phyloP scores from a whole-genome alignment of 1,140 invertebrate genomes.

The Papilio polyxenes region DNA sequence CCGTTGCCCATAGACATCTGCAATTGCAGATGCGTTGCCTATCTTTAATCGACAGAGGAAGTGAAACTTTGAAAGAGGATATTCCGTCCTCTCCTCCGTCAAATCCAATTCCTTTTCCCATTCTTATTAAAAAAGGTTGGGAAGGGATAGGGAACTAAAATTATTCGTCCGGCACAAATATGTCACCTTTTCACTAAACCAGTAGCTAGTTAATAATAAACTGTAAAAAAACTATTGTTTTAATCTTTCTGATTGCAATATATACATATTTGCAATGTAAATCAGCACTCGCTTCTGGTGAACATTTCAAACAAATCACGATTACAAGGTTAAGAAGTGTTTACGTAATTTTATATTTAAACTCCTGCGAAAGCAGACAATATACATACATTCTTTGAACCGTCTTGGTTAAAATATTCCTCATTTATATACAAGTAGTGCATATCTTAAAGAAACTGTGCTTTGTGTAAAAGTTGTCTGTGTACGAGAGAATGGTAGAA shows the following conservation, averaged over 20 bases:
- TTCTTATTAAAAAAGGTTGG: too few relatives aligned
- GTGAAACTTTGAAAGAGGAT: too few relatives aligned
- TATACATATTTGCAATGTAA: background rate
- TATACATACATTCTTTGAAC: slow-evolving; percentile 37
- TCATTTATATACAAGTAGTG: slow-evolving; percentile 37
- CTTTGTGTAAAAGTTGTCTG: slow-evolving; percentile 39
- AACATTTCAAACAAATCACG: slow-evolving; percentile 36
- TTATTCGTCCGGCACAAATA: too few relatives aligned
- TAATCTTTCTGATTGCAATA: background rate
- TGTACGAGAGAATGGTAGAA: slow-evolving; percentile 29
- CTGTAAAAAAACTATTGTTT: background rate
- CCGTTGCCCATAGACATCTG: too few relatives aligned
- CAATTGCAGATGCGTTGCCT: too few relatives aligned
- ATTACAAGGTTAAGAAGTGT: slow-evolving; percentile 37
- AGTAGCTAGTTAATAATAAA: background rate
- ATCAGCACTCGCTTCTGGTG: background rate
- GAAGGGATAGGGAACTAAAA: too few relatives aligned
- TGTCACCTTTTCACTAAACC: background rate
- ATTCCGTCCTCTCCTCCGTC: too few relatives aligned
- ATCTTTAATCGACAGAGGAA: too few relatives aligned
- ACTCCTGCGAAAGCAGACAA: slow-evolving; percentile 30
- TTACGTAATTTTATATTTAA: slow-evolving; percentile 38
- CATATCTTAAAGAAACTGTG: slow-evolving; percentile 35
- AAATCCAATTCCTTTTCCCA: too few relatives aligned
- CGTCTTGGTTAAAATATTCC: slow-evolving; percentile 32